These are phyloP conservation scores for Ctenomys sociabilis DNA, from an alignment of 2,113 vertebrate species.

Conservation along the genomic window DNA sequence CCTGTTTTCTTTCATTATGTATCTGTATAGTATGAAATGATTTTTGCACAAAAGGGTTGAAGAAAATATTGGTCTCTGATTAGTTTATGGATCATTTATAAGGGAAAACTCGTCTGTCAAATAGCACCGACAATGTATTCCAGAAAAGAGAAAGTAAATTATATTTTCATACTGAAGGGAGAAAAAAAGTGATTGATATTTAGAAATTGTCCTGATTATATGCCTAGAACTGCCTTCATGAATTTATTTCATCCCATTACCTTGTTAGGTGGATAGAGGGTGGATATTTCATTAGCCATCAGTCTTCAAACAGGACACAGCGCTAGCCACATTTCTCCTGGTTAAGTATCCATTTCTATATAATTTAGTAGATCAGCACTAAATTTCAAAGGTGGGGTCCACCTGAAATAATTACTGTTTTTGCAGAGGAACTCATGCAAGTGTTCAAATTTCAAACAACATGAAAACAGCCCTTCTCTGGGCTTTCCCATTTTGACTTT, in stretches of 20 bases:
- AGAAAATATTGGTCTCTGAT: slow-evolving; percentile 15
- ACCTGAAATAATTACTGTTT: not conserved
- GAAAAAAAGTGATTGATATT: not conserved
- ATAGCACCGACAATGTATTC: slow-evolving; percentile 3
- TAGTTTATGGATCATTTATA: not conserved
- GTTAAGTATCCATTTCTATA: not conserved
- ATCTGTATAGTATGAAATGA: not conserved
- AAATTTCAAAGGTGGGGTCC: not conserved
- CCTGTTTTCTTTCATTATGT: not conserved
- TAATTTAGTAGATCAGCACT: not conserved
- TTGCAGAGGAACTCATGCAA: not conserved
- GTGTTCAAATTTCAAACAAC: not conserved
- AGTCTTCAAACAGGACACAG: not conserved
- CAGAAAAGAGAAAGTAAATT: not conserved
- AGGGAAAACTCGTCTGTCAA: slow-evolving; percentile 10
- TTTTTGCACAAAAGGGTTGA: not conserved
- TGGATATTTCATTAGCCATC: slow-evolving; percentile 17
- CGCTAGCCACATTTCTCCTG: not conserved
- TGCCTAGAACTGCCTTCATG: not conserved
- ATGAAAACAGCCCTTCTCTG: not conserved
- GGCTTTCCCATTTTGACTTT: not conserved
- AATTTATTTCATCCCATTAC: slow-evolving; percentile 5
- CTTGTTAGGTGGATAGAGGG: not conserved
- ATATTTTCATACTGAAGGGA: slow-evolving; percentile 18
- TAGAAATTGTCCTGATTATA: not conserved